Base-by-base conservation (phyloP, 2,113 vertebrate species). In the Emydocephalus ijimae region DNA sequence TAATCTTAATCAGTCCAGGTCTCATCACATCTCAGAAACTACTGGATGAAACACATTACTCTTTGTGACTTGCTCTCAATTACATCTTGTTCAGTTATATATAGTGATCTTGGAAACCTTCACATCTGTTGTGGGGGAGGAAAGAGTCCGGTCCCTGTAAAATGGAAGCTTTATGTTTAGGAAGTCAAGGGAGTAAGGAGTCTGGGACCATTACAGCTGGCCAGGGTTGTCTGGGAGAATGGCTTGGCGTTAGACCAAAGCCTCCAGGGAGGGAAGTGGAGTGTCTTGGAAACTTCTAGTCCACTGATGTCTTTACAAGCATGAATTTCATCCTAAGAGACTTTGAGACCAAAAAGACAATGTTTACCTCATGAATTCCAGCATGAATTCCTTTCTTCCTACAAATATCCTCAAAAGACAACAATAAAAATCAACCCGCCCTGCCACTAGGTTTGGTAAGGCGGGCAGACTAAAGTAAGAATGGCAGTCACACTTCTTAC, bases 81-180 rank as follows among this genome's bases (percentile, higher is more conserved):
- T 85, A 48, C 21, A 5, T 50, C 45, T 61, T 81, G 52, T 29
- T 89, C 91, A 45, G 61, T 24, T 45, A 20, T 55, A 34, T 34
- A 56, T n/a, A 39, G 48, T 7, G 26, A 18, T 48, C 10, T 48
- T n/a, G 26, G 86, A 69, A 24, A 18, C 24, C 26, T n/a, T 39
- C 56, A 87, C 74, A 92, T 90, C 91, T 92, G 88, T 88, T 52
- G 34, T 61, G 64, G 92, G 45, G 24, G 89, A 88, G 56, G 85
- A 43, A 29, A 48, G 24, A 48, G 45, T 26, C 29, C 89, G 21
- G 39, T 45, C 24, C 54, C 14, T 43, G 21, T 55, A 29, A 23
- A 45, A 55, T 34, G 50, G 48, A 90, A 34, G 12, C 39, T 59
- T 39, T 45, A 64, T 88, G 4, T 64, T 56, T 39, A 26, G 55